A percentile compares a stretch with the other conserved stretches of the same genome.
Evolutionary conservation across 2,797 vertebrate species (phyloP).

Genomic region (Leucoraja ocellata): DNA sequence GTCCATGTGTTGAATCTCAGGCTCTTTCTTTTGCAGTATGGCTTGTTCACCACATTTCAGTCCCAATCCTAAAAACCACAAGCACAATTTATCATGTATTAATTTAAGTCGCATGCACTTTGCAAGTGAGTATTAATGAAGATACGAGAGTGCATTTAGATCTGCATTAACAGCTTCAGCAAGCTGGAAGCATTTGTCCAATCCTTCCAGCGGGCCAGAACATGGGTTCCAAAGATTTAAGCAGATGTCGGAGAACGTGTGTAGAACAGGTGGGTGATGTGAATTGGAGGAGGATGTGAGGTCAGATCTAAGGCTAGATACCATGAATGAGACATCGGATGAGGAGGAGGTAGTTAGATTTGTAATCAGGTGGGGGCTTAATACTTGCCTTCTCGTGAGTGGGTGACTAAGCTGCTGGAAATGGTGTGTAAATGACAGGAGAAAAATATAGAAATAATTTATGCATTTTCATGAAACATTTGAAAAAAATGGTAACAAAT

Average conservation of each 20-base stretch:
- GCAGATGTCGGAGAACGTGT: not conserved
- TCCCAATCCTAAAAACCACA: slow-evolving; percentile 10
- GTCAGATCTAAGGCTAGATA: not conserved
- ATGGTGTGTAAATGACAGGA: not conserved
- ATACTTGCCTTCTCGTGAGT: not conserved
- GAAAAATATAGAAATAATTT: not conserved
- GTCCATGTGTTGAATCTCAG: not conserved
- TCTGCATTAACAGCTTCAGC: not conserved
- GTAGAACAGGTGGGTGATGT: no score
- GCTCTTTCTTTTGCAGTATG: slow-evolving; percentile 24
- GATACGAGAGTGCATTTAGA: not conserved
- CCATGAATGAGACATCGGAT: not conserved
- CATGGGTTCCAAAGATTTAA: not conserved
- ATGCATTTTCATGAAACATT: slow-evolving; percentile 26
- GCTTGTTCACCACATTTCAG: slow-evolving; percentile 26
- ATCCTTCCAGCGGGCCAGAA: not conserved
- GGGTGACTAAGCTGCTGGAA: not conserved
- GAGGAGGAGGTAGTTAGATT: not conserved
- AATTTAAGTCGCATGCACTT: slow-evolving; percentile 32
- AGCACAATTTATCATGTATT: slow-evolving; percentile 40
- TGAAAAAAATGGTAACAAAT: not conserved
- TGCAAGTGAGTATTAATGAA: slow-evolving; percentile 35
- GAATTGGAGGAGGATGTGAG: not conserved
- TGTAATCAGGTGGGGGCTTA: not conserved
- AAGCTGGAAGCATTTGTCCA: not conserved